phyloP scores from a whole-genome alignment of 2,113 vertebrate genomes.

The Plectropomus leopardus region DNA sequence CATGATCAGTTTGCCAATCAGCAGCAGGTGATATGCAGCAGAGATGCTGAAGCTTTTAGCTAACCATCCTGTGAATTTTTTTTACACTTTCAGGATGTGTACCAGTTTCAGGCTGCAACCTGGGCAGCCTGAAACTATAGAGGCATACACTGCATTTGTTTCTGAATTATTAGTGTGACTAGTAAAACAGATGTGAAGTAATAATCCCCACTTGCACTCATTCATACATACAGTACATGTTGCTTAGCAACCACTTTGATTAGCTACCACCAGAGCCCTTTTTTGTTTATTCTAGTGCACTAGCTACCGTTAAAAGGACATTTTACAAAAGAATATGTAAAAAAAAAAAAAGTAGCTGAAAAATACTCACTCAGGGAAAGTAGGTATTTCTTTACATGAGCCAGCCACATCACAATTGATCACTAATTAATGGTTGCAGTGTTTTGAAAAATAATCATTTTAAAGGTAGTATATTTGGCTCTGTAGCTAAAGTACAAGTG shows the following conservation, averaged over 20 bases:
- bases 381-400: background rate
- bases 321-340: background rate
- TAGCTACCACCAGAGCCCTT: too few relatives aligned
- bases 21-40: slow-evolving; percentile 23
- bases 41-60: background rate
- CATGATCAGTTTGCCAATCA: background rate
- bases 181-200: background rate
- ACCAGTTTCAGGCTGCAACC: background rate
- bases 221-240: background rate
- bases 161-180: slow-evolving; percentile 7
- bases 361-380: background rate
- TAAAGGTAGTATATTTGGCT: background rate
- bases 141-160: background rate
- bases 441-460: too few relatives aligned
- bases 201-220: background rate
- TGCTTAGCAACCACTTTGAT: slow-evolving; percentile 3
- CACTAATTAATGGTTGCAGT: background rate
- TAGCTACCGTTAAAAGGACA: background rate
- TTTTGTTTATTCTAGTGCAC: too few relatives aligned
- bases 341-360: too few relatives aligned
- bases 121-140: background rate
- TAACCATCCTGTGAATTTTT: background rate
- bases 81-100: background rate
- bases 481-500: background rate
- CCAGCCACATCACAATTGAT: background rate